phyloP scores from a whole-genome alignment of 2,888 invertebrate genomes.

The Spodoptera exigua region DNA sequence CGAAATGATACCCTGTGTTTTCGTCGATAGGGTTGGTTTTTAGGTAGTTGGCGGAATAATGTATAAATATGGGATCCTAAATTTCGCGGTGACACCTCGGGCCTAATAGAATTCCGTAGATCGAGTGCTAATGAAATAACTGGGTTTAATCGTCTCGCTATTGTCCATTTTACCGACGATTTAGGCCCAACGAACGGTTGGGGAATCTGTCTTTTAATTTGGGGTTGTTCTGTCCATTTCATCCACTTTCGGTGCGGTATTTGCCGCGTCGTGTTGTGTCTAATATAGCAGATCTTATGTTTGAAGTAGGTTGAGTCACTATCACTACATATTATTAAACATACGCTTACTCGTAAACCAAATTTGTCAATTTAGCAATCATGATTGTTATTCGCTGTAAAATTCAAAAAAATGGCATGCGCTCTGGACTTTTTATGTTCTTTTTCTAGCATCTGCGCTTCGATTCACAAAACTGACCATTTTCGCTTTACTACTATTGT shows the following conservation, averaged over 20 bases:
- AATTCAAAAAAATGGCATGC: too few species aligned
- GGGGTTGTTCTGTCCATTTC: background rate
- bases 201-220: conserved; percentile 21
- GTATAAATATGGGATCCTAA: conserved; percentile 41
- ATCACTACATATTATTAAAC: too few species aligned
- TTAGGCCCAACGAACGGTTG: conserved; percentile 44
- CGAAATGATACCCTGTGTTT: too few species aligned
- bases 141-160: conserved; percentile 69
- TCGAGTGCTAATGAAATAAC: conserved; percentile 77
- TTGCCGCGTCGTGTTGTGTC: too few species aligned
- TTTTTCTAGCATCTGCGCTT: background rate
- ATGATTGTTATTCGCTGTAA: too few species aligned
- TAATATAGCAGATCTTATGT: too few species aligned
- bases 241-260: background rate
- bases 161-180: conserved; percentile 60
- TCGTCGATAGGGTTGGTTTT: background rate
- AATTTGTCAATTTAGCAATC: too few species aligned
- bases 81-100: conserved; percentile 54
- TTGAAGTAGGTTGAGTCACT: too few species aligned
- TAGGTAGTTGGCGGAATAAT: conserved; percentile 22
- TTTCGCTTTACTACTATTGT: background rate
- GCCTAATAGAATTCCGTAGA: conserved; percentile 66
- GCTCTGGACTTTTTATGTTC: background rate
- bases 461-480: background rate
- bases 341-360: too few species aligned